These are phyloP conservation scores for Corydoras maculifer DNA, from an alignment of 2,113 vertebrate species.

Conservation along the genomic window DNA sequence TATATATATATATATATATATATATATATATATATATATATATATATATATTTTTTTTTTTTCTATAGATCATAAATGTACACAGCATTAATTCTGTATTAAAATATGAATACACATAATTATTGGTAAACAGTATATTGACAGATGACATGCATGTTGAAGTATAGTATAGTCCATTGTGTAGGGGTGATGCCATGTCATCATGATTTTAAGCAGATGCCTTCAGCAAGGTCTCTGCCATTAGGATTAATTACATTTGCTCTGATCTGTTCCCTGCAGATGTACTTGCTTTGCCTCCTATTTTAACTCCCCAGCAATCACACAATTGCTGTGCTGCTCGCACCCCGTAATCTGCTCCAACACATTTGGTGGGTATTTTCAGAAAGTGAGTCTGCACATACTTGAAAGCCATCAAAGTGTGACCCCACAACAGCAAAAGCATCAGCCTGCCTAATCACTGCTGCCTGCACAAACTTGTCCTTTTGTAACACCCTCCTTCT, in stretches of 20 bases:
- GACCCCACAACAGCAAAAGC: slow-evolving; percentile 5
- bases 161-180: neutral
- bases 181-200: neutral
- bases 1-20: no score
- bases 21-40: no score
- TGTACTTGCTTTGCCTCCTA: slow-evolving; percentile 18
- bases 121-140: neutral
- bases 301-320: slow-evolving; percentile 25
- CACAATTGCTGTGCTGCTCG: neutral
- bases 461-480: slow-evolving; percentile 13
- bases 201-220: slow-evolving; percentile 7
- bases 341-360: slow-evolving; percentile 26
- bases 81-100: no score
- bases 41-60: no score
- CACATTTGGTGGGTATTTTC: slow-evolving; percentile 26
- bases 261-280: slow-evolving; percentile 28
- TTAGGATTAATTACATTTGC: slow-evolving; percentile 35
- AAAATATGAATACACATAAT: neutral
- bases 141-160: neutral
- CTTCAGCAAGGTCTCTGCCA: slow-evolving; percentile 18
- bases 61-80: no score
- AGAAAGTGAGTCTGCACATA: slow-evolving; percentile 8
- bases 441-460: slow-evolving; percentile 3
- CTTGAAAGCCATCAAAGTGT: slow-evolving; percentile 19
- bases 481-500: neutral